A percentile compares a stretch with the other conserved stretches of the same genome.
phyloP scores from a whole-genome alignment of 2,888 invertebrate species.

The Charanyca ferruginea region DNA sequence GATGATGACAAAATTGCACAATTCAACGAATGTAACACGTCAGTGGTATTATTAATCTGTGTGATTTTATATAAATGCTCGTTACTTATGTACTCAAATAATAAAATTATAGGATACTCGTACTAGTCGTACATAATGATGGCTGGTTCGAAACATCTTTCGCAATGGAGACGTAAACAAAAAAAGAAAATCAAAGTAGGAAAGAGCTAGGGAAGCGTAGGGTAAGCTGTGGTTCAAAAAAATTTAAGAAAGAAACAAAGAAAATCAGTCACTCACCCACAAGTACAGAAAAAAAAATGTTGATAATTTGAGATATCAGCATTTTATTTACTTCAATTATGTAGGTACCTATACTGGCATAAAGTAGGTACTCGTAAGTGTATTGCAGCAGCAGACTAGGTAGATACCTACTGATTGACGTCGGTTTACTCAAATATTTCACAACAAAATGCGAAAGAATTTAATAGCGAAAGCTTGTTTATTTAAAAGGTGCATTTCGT shows the following conservation, averaged over 20 bases:
- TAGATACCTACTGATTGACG: not conserved
- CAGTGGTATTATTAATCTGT: not conserved
- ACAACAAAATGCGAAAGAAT: not conserved
- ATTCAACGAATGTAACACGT: constrained; percentile 9
- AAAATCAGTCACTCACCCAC: too few relatives aligned
- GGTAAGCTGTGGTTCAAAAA: too few relatives aligned
- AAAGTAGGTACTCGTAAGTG: too few relatives aligned
- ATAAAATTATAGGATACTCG: not conserved
- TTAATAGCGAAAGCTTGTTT: not conserved
- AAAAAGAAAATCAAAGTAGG: not conserved
- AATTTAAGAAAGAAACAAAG: too few relatives aligned
- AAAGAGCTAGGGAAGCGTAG: not conserved
- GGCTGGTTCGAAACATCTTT: not conserved
- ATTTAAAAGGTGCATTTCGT: not conserved
- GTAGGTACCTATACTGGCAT: too few relatives aligned
- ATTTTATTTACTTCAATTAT: not conserved
- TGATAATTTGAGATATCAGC: not conserved
- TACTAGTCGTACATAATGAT: too few relatives aligned
- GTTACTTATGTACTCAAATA: not conserved
- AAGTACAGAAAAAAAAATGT: too few relatives aligned
- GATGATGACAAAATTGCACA: constrained; percentile 26
- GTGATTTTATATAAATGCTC: not conserved
- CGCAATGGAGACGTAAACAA: not conserved
- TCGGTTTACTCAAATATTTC: not conserved
- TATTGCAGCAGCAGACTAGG: too few relatives aligned